phyloP scores from a whole-genome alignment of 2,888 invertebrate species.

The Apodemia mormo region DNA sequence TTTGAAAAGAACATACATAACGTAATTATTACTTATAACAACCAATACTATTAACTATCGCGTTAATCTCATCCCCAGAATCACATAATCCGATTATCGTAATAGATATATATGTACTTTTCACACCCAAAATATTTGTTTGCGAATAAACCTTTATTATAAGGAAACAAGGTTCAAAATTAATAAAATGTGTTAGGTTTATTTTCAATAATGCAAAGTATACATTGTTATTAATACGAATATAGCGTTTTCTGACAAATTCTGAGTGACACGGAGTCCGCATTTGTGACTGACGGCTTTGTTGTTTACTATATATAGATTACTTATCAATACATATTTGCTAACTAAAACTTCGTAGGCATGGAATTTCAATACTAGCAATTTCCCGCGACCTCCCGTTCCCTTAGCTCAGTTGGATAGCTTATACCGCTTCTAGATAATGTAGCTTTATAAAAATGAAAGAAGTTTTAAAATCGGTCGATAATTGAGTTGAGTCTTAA shows the following conservation, averaged over 20 bases:
- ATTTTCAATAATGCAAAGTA: neutral
- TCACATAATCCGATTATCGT: conserved; percentile 8
- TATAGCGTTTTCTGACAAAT: neutral
- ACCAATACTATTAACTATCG: conserved; percentile 4
- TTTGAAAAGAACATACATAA: neutral
- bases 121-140: neutral
- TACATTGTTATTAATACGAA: neutral
- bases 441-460: no score
- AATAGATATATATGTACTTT: conserved; percentile 7
- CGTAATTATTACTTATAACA: conserved; percentile 3
- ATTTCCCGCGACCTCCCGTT: no score
- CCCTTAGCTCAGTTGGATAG: no score
- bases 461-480: no score
- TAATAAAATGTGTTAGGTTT: neutral
- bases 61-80: neutral
- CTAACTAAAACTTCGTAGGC: no score
- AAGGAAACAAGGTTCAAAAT: no score
- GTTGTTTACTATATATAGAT: conserved; percentile 3
- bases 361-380: no score
- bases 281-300: conserved; percentile 8
- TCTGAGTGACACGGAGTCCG: neutral
- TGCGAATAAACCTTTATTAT: neutral
- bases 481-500: no score
- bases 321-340: no score
- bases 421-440: no score